A percentile compares a stretch with the other conserved stretches of the same genome.
Conservation (phyloP, 1,140 invertebrate genomes). For the Rhagoletis pomonella region DNA sequence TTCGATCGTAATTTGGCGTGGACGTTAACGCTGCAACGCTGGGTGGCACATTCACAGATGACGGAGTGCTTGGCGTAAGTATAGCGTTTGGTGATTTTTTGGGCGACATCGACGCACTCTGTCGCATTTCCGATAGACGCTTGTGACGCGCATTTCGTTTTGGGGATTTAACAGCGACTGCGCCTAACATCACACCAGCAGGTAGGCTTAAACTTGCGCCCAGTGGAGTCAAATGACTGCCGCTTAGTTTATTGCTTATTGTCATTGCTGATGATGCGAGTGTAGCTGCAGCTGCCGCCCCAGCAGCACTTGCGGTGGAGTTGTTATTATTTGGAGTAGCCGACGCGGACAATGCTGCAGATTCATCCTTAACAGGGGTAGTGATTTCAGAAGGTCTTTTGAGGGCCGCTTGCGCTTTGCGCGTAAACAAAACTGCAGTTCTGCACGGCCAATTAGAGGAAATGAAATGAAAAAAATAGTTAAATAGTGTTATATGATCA, state of each 20-base stretch:
- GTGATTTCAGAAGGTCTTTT: constrained; percentile 74
- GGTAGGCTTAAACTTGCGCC: constrained; percentile 53
- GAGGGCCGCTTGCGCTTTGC: constrained; percentile 80
- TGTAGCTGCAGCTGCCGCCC: constrained; percentile 56
- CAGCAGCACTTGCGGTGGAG: constrained; percentile 55
- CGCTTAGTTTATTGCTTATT: constrained; percentile 64
- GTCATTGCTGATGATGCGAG: constrained; percentile 61
- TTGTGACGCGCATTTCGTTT: constrained; percentile 69
- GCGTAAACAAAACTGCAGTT: constrained; percentile 88
- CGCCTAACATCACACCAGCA: constrained; percentile 54
- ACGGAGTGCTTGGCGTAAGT: constrained; percentile 52
- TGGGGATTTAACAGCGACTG: constrained; percentile 64
- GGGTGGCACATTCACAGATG: constrained; percentile 50
- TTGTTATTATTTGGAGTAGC: constrained; percentile 59
- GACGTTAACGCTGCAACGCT: constrained; percentile 50
- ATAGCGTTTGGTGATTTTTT: constrained; percentile 71
- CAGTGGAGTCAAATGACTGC: constrained; percentile 56
- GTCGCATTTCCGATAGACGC: constrained; percentile 62
- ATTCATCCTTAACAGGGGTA: constrained; percentile 74
- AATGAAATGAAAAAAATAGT: neutral
- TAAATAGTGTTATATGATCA: neutral
- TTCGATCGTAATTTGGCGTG: constrained; percentile 67
- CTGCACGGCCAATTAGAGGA: constrained; percentile 68
- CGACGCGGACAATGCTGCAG: constrained; percentile 63
- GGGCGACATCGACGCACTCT: constrained; percentile 70